Conservation (phyloP, 2,797 vertebrate species). For the Muraenolepis orangiensis region DNA sequence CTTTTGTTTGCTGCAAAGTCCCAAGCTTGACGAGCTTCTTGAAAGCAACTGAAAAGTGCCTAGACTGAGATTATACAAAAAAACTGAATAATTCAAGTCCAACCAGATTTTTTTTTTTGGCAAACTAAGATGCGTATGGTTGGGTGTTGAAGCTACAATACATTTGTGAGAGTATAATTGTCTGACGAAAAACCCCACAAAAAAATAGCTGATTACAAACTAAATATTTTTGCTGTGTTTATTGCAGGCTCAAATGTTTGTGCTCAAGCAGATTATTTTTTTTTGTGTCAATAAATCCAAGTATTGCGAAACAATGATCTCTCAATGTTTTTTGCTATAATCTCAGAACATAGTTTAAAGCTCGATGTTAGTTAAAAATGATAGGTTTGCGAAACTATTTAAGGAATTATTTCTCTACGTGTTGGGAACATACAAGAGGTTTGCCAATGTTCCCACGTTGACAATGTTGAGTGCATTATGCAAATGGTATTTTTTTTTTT, state of each 20-base stretch:
- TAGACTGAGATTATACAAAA: constrained; percentile 65
- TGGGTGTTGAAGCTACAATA: constrained; percentile 21
- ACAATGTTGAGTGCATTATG: no score
- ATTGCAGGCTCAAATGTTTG: neutral
- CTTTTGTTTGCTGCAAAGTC: neutral
- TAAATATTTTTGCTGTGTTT: constrained; percentile 21
- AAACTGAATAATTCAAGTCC: neutral
- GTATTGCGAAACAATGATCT: constrained; percentile 18
- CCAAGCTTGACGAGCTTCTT: constrained; percentile 8
- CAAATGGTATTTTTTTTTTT: constrained; percentile 44
- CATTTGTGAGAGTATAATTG: constrained; percentile 31
- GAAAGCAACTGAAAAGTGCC: constrained; percentile 68
- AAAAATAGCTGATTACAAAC: neutral
- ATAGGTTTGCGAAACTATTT: no score
- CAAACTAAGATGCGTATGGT: neutral
- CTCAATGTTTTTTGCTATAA: neutral
- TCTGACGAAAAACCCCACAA: constrained; percentile 4
- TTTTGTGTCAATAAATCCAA: constrained; percentile 21
- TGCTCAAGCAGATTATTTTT: constrained; percentile 23
- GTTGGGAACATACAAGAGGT: constrained; percentile 20
- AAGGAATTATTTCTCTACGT: constrained; percentile 2
- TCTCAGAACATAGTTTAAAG: neutral
- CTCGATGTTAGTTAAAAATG: neutral
- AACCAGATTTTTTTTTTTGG: constrained; percentile 11
- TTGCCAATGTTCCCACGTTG: no score